phyloP scores from a whole-genome alignment of 92 coral and sea anemone genomes.

The Phenganax subtilis region DNA sequence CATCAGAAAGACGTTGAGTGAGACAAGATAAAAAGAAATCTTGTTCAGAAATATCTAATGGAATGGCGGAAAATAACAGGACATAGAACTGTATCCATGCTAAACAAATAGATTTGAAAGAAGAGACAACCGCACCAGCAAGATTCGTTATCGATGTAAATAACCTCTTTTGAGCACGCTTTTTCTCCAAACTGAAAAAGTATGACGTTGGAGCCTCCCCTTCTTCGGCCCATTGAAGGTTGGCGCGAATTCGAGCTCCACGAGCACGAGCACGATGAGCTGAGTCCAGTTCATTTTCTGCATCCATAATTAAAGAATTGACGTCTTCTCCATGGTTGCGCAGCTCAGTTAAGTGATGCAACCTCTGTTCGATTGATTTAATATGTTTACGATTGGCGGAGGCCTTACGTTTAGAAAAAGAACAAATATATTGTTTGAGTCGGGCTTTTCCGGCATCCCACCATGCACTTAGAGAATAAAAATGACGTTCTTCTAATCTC shows the following conservation, averaged over 20 bases:
- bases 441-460: slow-evolving; percentile 25
- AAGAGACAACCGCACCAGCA: neutral
- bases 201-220: neutral
- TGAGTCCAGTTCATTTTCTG: neutral
- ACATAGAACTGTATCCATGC: neutral
- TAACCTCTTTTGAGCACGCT: neutral
- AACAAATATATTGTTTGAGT: neutral
- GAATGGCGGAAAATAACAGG: slow-evolving; percentile 19
- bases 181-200: neutral
- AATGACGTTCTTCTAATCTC: neutral
- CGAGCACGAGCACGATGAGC: neutral
- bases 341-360: neutral
- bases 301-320: neutral
- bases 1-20: neutral
- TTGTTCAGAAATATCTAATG: neutral
- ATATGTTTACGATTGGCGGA: neutral
- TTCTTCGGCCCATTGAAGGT: slow-evolving; percentile 24
- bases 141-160: neutral
- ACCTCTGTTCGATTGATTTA: neutral
- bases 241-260: neutral
- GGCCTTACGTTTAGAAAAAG: neutral
- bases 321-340: neutral
- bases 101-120: neutral
- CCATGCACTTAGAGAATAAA: neutral
- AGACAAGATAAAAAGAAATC: slow-evolving; percentile 27